Conservation (phyloP, 2,888 invertebrate species). For the Drosophila pegasa region DNA sequence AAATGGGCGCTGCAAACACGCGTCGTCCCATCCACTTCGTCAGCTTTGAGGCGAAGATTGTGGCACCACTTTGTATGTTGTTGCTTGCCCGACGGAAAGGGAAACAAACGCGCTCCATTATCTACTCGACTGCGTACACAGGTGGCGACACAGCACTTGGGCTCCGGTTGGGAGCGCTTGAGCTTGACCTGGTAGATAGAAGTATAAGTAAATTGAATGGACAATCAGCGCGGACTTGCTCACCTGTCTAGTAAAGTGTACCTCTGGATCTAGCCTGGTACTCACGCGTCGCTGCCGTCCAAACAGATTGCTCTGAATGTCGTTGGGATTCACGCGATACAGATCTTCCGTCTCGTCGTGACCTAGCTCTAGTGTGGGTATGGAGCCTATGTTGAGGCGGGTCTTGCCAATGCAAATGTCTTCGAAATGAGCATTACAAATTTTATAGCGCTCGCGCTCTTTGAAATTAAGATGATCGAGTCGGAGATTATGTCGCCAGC, state of each 20-base stretch:
- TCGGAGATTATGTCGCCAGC: conserved; percentile 80
- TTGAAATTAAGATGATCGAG: conserved; percentile 74
- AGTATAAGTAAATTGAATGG: neutral
- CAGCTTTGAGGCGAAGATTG: conserved; percentile 68
- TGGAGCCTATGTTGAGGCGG: conserved; percentile 73
- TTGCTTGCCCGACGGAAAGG: conserved; percentile 68
- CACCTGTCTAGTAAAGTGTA: conserved; percentile 55
- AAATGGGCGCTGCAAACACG: conserved; percentile 78
- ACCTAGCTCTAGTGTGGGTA: conserved; percentile 77
- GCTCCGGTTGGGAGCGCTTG: conserved; percentile 55
- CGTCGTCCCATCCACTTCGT: conserved; percentile 48
- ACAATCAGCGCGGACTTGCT: conserved; percentile 10
- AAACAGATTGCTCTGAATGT: conserved; percentile 71
- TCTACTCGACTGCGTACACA: conserved; percentile 74
- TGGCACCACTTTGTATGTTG: conserved; percentile 79
- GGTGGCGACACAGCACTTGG: conserved; percentile 70
- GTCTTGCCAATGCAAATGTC: conserved; percentile 80
- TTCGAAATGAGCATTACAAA: conserved; percentile 81
- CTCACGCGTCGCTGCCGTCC: conserved; percentile 59
- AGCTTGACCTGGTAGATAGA: conserved; percentile 53
- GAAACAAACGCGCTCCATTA: conserved; percentile 77
- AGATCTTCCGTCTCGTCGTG: conserved; percentile 75
- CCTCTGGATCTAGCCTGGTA: conserved; percentile 54
- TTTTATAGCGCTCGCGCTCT: conserved; percentile 81
- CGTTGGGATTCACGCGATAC: conserved; percentile 73